Evolutionary conservation across 2,888 invertebrate genomes (phyloP).

Genomic region (Azorinus chamasolen): DNA sequence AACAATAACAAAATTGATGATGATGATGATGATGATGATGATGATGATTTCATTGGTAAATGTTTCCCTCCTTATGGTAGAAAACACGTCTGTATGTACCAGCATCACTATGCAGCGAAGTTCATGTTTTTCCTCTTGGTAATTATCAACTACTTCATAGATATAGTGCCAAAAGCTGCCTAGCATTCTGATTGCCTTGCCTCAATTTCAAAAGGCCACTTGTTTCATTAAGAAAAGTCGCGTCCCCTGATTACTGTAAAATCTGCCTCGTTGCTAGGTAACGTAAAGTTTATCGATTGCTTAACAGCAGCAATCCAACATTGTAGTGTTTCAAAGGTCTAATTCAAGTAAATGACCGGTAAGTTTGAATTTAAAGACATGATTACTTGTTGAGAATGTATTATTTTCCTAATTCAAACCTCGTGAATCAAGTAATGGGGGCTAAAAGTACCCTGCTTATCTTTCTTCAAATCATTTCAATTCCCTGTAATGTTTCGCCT

Average conservation of each 20-base stretch:
- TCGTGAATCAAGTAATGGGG: constrained; percentile 40
- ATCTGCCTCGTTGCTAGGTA: constrained; percentile 30
- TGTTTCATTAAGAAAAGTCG: background rate
- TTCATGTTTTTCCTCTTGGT: no score
- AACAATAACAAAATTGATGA: no score
- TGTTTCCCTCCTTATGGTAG: no score
- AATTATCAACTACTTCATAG: no score
- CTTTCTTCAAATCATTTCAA: constrained; percentile 48
- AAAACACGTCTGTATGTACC: no score
- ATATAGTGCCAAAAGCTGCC: no score
- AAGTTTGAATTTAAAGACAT: constrained; percentile 40
- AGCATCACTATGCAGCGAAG: no score
- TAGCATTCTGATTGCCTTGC: no score
- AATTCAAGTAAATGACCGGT: constrained; percentile 61
- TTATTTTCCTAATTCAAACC: constrained; percentile 58
- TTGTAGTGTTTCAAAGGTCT: constrained; percentile 26
- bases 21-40: no score
- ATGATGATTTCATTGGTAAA: no score
- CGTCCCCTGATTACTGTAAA: constrained; percentile 28
- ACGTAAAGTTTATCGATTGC: constrained; percentile 35
- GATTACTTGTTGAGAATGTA: constrained; percentile 50
- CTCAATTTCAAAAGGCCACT: no score
- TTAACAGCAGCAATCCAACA: constrained; percentile 2
- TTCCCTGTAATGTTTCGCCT: constrained; percentile 30
- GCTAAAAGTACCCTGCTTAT: constrained; percentile 22